Percentiles rank a stretch among this genome's conserved stretches.
Evolutionary conservation across 1,140 invertebrate genomes (phyloP).

Genomic region (Asbolus verrucosus): DNA sequence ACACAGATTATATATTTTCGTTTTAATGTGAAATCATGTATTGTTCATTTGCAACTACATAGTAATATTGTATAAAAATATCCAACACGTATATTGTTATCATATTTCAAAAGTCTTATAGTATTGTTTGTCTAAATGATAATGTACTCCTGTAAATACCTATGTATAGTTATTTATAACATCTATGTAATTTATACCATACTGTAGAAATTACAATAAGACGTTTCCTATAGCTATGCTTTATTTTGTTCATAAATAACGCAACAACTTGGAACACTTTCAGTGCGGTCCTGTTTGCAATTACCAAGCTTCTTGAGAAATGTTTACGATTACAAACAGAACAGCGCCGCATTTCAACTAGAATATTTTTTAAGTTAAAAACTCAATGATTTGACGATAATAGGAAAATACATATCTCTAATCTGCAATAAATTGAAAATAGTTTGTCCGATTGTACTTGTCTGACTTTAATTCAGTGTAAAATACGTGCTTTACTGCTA

Average conservation of each 20-base stretch:
- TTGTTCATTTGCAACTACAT: conserved; percentile 31
- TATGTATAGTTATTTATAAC: conserved; percentile 64
- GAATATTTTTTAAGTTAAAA: no score
- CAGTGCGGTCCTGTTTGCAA: no score
- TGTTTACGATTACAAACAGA: no score
- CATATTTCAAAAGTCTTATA: conserved; percentile 52
- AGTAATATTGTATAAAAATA: background rate
- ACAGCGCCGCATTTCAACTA: no score
- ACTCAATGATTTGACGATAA: conserved; percentile 23
- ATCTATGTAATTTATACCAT: conserved; percentile 52
- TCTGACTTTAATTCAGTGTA: conserved; percentile 6
- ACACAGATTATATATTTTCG: conserved; percentile 48
- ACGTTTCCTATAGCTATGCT: conserved; percentile 50
- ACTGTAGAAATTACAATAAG: conserved; percentile 53
- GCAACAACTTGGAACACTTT: no score
- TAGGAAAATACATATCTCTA: conserved; percentile 40
- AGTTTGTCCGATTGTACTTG: conserved; percentile 20
- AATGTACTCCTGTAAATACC: conserved; percentile 62
- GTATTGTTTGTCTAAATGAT: conserved; percentile 52
- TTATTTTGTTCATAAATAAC: conserved; percentile 44
- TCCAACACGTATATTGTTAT: conserved; percentile 47
- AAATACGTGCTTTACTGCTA: conserved; percentile 32
- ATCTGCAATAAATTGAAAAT: conserved; percentile 19
- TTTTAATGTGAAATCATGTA: background rate
- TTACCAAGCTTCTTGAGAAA: no score